Conservation (phyloP, 2,888 invertebrate species). For the Sipha maydis region DNA sequence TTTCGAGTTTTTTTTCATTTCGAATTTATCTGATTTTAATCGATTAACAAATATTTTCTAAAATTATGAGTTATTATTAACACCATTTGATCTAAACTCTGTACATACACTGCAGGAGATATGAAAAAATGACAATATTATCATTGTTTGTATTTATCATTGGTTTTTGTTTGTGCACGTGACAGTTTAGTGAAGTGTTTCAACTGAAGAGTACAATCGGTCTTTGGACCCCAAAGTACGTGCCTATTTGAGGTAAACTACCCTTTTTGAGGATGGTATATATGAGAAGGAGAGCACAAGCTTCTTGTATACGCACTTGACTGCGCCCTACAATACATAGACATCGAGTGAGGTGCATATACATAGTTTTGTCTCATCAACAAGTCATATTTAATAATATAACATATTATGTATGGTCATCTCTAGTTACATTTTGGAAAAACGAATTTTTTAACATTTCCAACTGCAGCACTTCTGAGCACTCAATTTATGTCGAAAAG, state of each 20-base stretch:
- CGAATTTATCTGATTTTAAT: too few species aligned
- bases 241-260: not conserved
- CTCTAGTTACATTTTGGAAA: not conserved
- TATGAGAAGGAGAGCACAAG: not conserved
- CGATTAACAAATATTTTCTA: too few species aligned
- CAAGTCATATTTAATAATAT: not conserved
- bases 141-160: slow-evolving; percentile 22
- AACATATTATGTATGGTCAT: not conserved
- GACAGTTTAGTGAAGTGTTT: slow-evolving; percentile 4
- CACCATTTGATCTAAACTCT: too few species aligned
- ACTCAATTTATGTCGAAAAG: too few species aligned
- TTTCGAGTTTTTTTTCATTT: too few species aligned
- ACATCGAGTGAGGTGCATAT: not conserved
- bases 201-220: not conserved
- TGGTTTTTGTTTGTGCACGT: slow-evolving; percentile 14
- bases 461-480: too few species aligned
- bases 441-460: not conserved
- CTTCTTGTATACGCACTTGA: slow-evolving; percentile 30
- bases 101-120: too few species aligned
- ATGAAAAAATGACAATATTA: not conserved
- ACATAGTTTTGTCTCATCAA: slow-evolving; percentile 7
- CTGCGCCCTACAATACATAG: not conserved
- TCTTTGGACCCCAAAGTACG: slow-evolving; percentile 27
- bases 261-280: not conserved
- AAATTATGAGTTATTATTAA: too few species aligned